Conservation (phyloP, 2,797 vertebrate species). For the Pitangus sulphuratus region DNA sequence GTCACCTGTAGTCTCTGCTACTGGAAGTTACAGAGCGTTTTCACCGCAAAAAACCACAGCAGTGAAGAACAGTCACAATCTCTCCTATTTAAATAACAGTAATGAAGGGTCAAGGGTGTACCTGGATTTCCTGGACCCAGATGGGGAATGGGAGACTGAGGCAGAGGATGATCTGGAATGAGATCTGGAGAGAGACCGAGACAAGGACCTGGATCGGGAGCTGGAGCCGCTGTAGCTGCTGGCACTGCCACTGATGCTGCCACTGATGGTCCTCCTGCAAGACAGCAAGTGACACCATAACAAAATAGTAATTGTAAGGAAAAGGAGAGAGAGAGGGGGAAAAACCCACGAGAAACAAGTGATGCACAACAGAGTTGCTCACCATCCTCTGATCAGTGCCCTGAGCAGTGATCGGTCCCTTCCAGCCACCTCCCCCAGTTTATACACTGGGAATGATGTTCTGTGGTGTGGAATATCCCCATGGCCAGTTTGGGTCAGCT, state of each 20-base stretch:
- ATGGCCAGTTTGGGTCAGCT: neutral
- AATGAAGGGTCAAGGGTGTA: neutral
- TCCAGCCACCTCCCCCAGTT: neutral
- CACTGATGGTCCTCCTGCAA: slow-evolving; percentile 87
- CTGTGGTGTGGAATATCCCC: neutral
- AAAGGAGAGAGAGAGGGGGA: accelerated
- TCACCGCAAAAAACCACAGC: neutral
- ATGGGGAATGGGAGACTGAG: slow-evolving; percentile 82
- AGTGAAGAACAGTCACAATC: accelerated
- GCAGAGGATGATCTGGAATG: slow-evolving; percentile 76
- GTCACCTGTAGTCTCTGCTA: neutral
- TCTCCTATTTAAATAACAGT: neutral
- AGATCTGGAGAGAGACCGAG: slow-evolving; percentile 62
- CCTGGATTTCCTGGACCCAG: slow-evolving; percentile 84
- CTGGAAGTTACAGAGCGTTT: neutral
- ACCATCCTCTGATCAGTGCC: neutral
- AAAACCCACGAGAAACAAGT: accelerated
- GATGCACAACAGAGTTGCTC: neutral
- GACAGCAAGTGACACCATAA: neutral
- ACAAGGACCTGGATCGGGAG: slow-evolving; percentile 87
- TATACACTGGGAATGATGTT: neutral
- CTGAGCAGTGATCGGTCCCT: neutral
- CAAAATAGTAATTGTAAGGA: accelerated
- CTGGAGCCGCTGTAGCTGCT: slow-evolving; percentile 95
- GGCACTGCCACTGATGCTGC: slow-evolving; percentile 89